Evolutionary conservation across 2,797 vertebrate species (phyloP).

Genomic region (Gallinago solitaria): DNA sequence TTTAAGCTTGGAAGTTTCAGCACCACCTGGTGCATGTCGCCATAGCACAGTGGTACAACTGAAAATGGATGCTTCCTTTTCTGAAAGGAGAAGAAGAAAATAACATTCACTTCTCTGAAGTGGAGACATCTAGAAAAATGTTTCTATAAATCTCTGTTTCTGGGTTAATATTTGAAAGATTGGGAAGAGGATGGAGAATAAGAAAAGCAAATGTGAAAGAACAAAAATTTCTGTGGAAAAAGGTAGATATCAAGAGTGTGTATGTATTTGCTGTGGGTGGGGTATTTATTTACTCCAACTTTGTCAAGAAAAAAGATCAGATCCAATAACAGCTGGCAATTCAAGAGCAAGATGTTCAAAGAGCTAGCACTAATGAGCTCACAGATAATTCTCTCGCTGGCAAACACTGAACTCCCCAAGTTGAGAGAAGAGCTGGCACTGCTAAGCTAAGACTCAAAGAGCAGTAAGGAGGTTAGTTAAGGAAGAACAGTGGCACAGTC

Average conservation of each 20-base stretch:
- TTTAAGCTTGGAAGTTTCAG: background rate
- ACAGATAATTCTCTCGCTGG: background rate
- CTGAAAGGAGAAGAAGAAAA: background rate
- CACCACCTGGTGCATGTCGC: background rate
- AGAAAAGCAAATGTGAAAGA: background rate
- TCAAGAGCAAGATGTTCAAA: constrained; percentile 25
- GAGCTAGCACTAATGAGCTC: constrained; percentile 14
- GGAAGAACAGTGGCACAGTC: background rate
- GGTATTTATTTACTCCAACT: background rate
- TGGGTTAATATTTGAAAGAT: background rate
- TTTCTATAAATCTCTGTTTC: background rate
- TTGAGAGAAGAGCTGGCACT: background rate
- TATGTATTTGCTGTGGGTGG: accelerated
- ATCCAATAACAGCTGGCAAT: background rate
- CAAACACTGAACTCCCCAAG: background rate
- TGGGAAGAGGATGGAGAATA: background rate
- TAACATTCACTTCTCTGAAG: background rate
- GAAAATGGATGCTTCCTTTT: background rate
- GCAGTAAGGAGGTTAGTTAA: background rate
- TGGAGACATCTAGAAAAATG: background rate
- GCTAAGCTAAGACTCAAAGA: background rate
- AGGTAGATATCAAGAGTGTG: background rate
- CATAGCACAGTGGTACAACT: background rate
- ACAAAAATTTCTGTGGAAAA: background rate
- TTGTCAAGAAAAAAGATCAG: constrained; percentile 6